Percentiles rank a stretch among this genome's conserved stretches.
These are phyloP conservation scores for Scaptomyza flava DNA, from an alignment of 2,888 invertebrate species.

Conservation along the genomic window DNA sequence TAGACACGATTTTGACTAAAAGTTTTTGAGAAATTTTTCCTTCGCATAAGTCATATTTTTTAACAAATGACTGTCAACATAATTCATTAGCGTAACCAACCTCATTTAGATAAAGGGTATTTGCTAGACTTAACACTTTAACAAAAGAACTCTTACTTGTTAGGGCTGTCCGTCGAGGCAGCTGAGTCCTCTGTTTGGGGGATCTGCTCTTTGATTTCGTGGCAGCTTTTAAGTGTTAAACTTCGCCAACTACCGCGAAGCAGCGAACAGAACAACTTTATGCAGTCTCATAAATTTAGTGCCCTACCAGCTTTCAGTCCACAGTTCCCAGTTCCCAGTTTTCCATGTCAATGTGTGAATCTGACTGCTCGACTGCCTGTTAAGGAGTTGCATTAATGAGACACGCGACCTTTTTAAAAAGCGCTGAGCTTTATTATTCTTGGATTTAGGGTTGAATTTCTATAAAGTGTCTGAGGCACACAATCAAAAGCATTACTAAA, in stretches of 20 bases:
- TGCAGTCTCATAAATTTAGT: slow-evolving; percentile 70
- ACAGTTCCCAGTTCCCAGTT: slow-evolving; percentile 4
- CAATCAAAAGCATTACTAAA: slow-evolving; percentile 17
- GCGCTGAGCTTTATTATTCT: slow-evolving; percentile 30
- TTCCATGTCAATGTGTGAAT: neutral
- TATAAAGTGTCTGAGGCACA: slow-evolving; percentile 8
- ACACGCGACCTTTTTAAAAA: neutral
- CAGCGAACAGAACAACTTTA: slow-evolving; percentile 29
- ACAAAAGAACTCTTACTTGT: neutral
- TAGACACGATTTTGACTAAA: no score
- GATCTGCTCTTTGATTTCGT: slow-evolving; percentile 67
- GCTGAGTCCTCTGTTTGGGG: neutral
- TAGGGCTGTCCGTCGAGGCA: slow-evolving; percentile 24
- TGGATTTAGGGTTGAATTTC: slow-evolving; percentile 13
- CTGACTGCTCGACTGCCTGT: slow-evolving; percentile 24
- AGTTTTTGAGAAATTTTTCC: no score
- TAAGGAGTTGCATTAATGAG: slow-evolving; percentile 56
- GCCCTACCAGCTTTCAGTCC: slow-evolving; percentile 14
- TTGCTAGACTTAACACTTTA: neutral
- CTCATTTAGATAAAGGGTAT: neutral
- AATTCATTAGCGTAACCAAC: no score
- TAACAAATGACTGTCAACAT: no score
- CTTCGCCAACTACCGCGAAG: slow-evolving; percentile 42
- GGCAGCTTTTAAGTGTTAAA: slow-evolving; percentile 73
- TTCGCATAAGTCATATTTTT: no score